These are phyloP conservation scores for Sinocyclocheilus maitianheensis DNA, from an alignment of 2,113 vertebrate genomes.

Conservation along the genomic window DNA sequence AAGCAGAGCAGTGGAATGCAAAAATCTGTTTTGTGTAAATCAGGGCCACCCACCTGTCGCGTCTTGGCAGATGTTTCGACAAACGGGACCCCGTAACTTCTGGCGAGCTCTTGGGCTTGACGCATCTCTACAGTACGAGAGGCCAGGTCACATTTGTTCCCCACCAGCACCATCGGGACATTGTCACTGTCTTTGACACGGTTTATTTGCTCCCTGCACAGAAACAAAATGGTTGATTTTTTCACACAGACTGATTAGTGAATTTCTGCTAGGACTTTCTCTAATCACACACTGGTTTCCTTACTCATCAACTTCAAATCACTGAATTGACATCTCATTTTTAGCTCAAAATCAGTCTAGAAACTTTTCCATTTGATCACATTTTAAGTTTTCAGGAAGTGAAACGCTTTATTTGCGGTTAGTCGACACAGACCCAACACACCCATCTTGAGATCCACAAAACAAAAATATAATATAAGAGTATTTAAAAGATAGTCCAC, in stretches of 20 bases:
- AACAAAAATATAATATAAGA: not conserved
- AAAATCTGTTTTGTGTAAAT: not conserved
- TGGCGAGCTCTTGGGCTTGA: constrained; percentile 81
- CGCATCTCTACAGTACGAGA: constrained; percentile 78
- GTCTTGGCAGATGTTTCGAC: constrained; percentile 87
- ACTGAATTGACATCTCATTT: not conserved
- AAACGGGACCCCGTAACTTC: constrained; percentile 82
- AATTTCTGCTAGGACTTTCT: not conserved
- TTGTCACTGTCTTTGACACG: constrained; percentile 86
- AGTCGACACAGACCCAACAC: not conserved
- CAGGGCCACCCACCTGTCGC: constrained; percentile 73
- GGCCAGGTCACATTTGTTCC: constrained; percentile 84
- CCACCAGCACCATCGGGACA: constrained; percentile 85
- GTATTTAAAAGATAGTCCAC: not conserved
- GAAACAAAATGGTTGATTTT: not conserved
- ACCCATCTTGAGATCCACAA: not conserved
- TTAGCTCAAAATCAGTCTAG: not conserved
- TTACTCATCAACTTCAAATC: not conserved
- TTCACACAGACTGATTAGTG: not conserved
- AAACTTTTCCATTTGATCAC: not conserved
- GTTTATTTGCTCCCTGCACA: constrained; percentile 83
- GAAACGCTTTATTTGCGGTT: not conserved
- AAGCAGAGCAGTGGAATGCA: not conserved
- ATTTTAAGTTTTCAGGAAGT: not conserved
- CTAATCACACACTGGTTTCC: not conserved